Base-by-base conservation (phyloP, 2,113 vertebrate species). In the Dissostichus mawsoni region DNA sequence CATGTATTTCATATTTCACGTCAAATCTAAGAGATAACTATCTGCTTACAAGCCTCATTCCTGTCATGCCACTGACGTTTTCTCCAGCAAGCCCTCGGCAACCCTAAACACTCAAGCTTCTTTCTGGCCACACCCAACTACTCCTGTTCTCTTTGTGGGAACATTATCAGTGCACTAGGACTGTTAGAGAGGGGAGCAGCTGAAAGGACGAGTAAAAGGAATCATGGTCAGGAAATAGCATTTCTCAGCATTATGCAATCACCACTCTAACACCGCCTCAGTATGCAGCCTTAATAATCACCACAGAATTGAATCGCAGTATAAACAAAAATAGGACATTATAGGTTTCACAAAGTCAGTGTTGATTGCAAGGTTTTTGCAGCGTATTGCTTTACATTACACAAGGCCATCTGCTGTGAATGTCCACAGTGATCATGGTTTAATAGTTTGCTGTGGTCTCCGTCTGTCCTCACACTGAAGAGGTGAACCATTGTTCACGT, bases 401-500 rank as follows among this genome's bases (percentile, higher is more conserved):
- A 16, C 9, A n/a, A 17, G 53, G n/a, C 44, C 14, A 10, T 44
- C 4, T 3, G 18, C 33, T 50, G 13, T 18, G n/a, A 65, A 61
- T 51, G 55, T 50, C 20, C 13, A 13, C 59, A 59, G 53, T 2
- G 47, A 69, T 12, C 69, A 53, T 23, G 55, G 44, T 67, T 8
- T n/a, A 8, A 65, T 23, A 13, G 50, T 69, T 51, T 16, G 74
- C 9, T 20, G 59, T 58, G 55, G 58, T 74, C 33, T 74, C 62
- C n/a, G 47, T 56, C 67, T 77, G 70, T 67, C 13, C 64, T 78
- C 80, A 20, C 55, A 50, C 68, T 61, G 62, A 86, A 84, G 86
- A 88, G 44, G 65, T 84, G 72, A 74, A 55, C 45, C 82, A 75
- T 80, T 87, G 77, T 84, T 76, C 62, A 66, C 23, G 51, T 66